These are phyloP conservation scores for Magallana ariakensis DNA, from an alignment of 1,140 invertebrate genomes.

Conservation along the genomic window DNA sequence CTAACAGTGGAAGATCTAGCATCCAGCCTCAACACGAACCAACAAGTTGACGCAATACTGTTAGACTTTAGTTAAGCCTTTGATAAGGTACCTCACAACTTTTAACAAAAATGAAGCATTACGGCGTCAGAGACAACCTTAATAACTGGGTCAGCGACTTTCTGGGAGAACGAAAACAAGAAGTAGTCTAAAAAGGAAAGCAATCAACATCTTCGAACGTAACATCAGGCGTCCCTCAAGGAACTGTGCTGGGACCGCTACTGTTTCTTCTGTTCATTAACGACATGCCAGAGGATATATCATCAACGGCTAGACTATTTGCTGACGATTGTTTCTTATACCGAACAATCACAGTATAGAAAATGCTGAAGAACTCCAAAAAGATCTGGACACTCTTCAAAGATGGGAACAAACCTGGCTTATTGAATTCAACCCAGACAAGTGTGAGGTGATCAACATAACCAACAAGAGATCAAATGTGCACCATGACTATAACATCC, in stretches of 20 bases:
- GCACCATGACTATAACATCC: conserved; percentile 22
- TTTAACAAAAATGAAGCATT: neutral
- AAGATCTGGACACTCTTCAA: neutral
- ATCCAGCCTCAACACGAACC: neutral
- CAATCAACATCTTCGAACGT: neutral
- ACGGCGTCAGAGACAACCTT: conserved; percentile 30
- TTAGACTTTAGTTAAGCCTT: conserved; percentile 43
- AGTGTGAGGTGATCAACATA: conserved; percentile 45
- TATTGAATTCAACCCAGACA: conserved; percentile 50
- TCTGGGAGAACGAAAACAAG: conserved; percentile 32
- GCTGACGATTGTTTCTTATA: conserved; percentile 41
- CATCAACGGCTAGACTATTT: conserved; percentile 30
- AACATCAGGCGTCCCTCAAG: conserved; percentile 34
- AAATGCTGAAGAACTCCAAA: neutral
- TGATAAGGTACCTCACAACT: conserved; percentile 32
- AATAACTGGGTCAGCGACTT: neutral
- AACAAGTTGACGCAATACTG: conserved; percentile 27
- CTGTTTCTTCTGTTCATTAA: conserved; percentile 44
- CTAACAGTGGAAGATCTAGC: neutral
- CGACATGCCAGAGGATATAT: neutral
- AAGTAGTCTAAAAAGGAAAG: conserved; percentile 3
- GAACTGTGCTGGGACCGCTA: neutral
- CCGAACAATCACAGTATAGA: neutral
- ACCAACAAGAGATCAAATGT: conserved; percentile 34
- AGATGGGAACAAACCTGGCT: conserved; percentile 40